Conservation (phyloP, 2,113 vertebrate genomes). For the Hypanus sabinus region DNA sequence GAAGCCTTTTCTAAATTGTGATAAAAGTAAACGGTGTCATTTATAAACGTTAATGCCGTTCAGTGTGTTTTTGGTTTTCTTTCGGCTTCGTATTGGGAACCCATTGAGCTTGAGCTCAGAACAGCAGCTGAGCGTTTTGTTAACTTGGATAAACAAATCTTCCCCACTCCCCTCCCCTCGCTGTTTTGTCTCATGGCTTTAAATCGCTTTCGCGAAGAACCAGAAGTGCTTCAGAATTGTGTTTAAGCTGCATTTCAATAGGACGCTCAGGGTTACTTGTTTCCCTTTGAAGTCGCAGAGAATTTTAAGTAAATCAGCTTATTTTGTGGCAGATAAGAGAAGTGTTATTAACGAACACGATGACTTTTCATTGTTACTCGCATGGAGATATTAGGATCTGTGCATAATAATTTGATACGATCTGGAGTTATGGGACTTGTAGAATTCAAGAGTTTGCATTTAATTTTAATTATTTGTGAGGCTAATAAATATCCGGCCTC, state of each 20-base stretch:
- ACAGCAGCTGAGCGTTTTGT: conserved; percentile 4
- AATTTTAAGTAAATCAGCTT: neutral
- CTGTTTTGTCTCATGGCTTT: neutral
- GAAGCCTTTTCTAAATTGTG: neutral
- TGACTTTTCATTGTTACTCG: conserved; percentile 6
- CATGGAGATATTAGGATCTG: neutral
- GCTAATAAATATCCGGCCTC: neutral
- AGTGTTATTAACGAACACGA: neutral
- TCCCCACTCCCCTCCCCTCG: neutral
- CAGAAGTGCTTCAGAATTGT: neutral
- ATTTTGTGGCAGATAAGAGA: conserved; percentile 1
- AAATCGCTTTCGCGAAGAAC: neutral
- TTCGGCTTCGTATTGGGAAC: too few relatives aligned
- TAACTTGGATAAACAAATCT: conserved; percentile 14
- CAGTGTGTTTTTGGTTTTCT: neutral
- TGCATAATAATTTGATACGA: neutral
- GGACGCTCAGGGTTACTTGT: neutral
- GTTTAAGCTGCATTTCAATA: neutral
- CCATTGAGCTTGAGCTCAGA: neutral
- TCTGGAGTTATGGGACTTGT: neutral
- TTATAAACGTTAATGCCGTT: neutral
- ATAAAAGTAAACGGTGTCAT: too few relatives aligned
- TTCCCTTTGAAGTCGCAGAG: neutral
- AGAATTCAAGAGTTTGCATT: neutral
- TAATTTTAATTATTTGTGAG: neutral